A percentile compares a stretch with the other conserved stretches of the same genome.
Conservation (phyloP, 1,140 invertebrate species). For the Cyphomyrmex costatus region DNA sequence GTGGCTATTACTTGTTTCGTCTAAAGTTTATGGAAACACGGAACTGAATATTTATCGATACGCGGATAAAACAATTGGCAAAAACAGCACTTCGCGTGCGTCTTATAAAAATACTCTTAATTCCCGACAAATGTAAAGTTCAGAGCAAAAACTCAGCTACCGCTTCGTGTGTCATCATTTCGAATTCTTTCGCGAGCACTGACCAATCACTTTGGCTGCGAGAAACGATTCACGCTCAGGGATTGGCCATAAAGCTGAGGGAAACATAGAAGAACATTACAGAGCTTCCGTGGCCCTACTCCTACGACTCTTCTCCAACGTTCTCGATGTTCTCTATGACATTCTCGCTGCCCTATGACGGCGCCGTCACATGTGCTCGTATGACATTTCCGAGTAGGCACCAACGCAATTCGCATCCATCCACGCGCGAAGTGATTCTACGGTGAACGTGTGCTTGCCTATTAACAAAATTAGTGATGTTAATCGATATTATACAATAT, state of each 20-base stretch:
- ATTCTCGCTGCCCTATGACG: slow-evolving; percentile 43
- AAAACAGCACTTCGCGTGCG: neutral
- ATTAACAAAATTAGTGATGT: slow-evolving; percentile 12
- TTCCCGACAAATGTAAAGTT: neutral
- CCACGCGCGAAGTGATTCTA: slow-evolving; percentile 40
- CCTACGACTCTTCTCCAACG: slow-evolving; percentile 60
- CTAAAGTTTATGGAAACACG: neutral
- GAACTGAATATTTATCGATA: neutral
- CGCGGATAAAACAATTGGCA: neutral
- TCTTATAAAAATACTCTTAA: slow-evolving; percentile 10
- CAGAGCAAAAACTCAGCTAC: neutral
- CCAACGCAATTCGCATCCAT: slow-evolving; percentile 67
- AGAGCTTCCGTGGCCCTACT: slow-evolving; percentile 69
- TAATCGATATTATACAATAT: neutral
- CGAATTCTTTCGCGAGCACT: slow-evolving; percentile 16
- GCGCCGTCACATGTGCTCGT: slow-evolving; percentile 56
- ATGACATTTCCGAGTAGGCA: slow-evolving; percentile 77
- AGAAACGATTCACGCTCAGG: slow-evolving; percentile 40
- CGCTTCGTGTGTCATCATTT: slow-evolving; percentile 15
- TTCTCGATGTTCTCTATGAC: slow-evolving; percentile 43
- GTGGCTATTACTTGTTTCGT: neutral
- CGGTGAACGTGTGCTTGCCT: slow-evolving; percentile 24
- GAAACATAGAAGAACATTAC: slow-evolving; percentile 42
- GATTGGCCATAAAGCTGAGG: slow-evolving; percentile 59
- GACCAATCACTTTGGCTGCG: slow-evolving; percentile 28